Percentiles rank a stretch among this genome's conserved stretches.
Evolutionary conservation across 1,140 invertebrate species (phyloP).

Genomic region (Brachionus paranguensis): DNA sequence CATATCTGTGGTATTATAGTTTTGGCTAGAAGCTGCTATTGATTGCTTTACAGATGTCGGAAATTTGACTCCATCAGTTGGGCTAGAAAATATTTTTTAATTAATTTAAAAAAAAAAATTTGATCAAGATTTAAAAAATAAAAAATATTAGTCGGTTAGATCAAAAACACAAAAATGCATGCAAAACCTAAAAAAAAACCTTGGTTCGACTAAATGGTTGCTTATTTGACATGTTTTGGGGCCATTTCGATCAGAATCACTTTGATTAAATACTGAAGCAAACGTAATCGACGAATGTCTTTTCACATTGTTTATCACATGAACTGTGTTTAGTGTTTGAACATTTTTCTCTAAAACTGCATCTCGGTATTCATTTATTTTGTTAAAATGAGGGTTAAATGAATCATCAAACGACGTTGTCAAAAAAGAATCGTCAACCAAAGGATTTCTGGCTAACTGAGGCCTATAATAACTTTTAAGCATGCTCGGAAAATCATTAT

Average conservation of each 20-base stretch:
- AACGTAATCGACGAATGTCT: constrained; percentile 22
- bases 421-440: constrained; percentile 1
- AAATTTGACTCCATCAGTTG: constrained; percentile 9
- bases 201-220: neutral
- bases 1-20: neutral
- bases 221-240: neutral
- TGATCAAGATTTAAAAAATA: neutral
- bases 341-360: neutral
- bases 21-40: neutral
- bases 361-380: neutral
- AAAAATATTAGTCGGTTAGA: constrained; percentile 36
- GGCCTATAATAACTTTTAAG: neutral
- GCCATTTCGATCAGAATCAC: neutral
- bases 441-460: neutral
- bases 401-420: neutral
- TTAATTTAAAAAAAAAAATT: neutral
- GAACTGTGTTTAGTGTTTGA: neutral
- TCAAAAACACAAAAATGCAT: neutral
- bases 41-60: constrained; percentile 23
- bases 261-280: constrained; percentile 1
- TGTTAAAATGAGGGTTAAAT: neutral
- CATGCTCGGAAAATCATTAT: constrained; percentile 2
- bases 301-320: neutral
- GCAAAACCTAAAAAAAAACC: neutral
- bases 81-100: neutral